Conservation (phyloP, 1,140 invertebrate species). For the Nasonia longicornis region DNA sequence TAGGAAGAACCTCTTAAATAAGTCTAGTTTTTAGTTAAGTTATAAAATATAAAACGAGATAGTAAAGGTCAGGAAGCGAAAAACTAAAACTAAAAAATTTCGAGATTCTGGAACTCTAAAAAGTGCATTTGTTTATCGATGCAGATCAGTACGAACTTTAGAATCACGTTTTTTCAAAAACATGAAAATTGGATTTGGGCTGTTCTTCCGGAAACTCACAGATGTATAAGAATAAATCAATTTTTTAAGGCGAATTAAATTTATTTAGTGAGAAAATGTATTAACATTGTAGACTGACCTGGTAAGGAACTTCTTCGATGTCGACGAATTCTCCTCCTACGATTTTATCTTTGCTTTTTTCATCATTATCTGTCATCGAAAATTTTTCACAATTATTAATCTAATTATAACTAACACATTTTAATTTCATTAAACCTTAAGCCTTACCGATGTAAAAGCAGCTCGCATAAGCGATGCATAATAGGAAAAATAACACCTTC, state of each 20-base stretch:
- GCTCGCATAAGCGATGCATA: not conserved
- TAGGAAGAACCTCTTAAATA: too few species aligned
- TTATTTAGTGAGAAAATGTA: not conserved
- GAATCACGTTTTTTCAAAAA: too few species aligned
- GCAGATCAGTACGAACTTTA: too few species aligned
- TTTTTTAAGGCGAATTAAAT: not conserved
- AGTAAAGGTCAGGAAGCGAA: too few species aligned
- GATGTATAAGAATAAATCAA: too few species aligned
- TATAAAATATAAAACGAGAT: too few species aligned
- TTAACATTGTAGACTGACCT: not conserved
- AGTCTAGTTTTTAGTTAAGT: too few species aligned
- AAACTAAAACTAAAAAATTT: too few species aligned
- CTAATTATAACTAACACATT: not conserved
- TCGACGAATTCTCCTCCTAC: conserved; percentile 17
- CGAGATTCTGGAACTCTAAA: too few species aligned
- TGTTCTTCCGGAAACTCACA: too few species aligned
- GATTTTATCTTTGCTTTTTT: conserved; percentile 9
- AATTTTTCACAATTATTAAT: not conserved
- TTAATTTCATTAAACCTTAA: not conserved
- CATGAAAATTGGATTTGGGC: too few species aligned
- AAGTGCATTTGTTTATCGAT: too few species aligned
- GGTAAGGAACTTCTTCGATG: conserved; percentile 24
- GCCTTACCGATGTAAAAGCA: not conserved
- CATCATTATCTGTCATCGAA: not conserved
- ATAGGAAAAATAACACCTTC: not conserved